Conservation (phyloP, 1,140 invertebrate species). For the Agraylea sexmaculata region DNA sequence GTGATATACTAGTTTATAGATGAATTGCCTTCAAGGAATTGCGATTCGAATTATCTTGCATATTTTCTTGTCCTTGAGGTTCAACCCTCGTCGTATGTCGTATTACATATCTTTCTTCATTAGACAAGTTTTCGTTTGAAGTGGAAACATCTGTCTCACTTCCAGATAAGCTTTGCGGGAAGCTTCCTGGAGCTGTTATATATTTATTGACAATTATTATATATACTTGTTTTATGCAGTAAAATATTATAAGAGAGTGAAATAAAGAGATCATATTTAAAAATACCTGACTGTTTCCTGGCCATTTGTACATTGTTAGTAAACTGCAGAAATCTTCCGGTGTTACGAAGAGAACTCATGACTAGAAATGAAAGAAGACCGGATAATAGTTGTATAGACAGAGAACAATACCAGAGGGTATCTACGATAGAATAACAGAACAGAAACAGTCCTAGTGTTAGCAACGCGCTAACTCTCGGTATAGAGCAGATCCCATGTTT, state of each 20-base stretch:
- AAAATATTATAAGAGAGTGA: no score
- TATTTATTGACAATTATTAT: slow-evolving; percentile 8
- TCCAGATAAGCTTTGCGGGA: slow-evolving; percentile 64
- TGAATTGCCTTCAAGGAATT: slow-evolving; percentile 35
- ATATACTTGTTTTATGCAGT: no score
- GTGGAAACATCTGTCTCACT: slow-evolving; percentile 86
- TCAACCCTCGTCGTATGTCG: slow-evolving; percentile 75
- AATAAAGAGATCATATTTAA: neutral
- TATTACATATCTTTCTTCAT: slow-evolving; percentile 74
- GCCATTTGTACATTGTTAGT: slow-evolving; percentile 38
- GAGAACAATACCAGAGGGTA: no score
- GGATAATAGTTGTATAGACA: no score
- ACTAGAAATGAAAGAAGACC: slow-evolving; percentile 22
- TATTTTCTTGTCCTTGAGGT: slow-evolving; percentile 82
- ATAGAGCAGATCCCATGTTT: no score
- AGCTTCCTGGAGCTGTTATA: slow-evolving; percentile 39
- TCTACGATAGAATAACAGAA: no score
- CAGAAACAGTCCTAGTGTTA: no score
- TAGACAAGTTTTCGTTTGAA: slow-evolving; percentile 79
- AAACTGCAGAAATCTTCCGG: slow-evolving; percentile 35
- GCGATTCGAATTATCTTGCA: slow-evolving; percentile 37
- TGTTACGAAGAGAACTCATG: slow-evolving; percentile 39
- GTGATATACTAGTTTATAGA: neutral
- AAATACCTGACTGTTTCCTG: slow-evolving; percentile 35
- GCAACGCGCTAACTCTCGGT: no score